Evolutionary conservation across 2,888 invertebrate species (phyloP).

Genomic region (Cyaniris semiargus): DNA sequence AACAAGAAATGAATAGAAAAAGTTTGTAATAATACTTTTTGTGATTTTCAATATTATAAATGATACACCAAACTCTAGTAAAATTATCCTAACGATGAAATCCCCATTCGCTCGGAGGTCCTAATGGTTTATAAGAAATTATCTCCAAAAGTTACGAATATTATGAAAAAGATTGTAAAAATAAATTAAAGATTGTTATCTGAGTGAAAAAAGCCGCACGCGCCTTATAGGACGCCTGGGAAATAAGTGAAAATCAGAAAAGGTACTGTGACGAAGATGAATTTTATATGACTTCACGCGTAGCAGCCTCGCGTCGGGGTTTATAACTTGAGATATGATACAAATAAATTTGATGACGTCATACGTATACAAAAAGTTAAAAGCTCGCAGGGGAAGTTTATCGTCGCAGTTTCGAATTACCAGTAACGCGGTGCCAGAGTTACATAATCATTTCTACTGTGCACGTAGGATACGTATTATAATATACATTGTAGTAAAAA

Average conservation of each 20-base stretch:
- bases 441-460: neutral
- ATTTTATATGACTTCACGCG: conserved; percentile 27
- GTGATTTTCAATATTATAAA: neutral
- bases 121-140: conserved; percentile 21
- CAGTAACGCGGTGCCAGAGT: neutral
- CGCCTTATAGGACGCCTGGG: conserved; percentile 20
- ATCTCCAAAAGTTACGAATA: neutral
- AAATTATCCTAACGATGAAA: neutral
- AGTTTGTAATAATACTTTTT: neutral
- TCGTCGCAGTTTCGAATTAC: neutral
- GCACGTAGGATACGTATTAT: neutral
- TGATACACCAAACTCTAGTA: neutral
- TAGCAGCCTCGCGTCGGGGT: conserved; percentile 9
- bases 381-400: neutral
- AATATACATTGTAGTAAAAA: neutral
- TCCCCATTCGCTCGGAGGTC: neutral
- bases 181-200: conserved; percentile 30
- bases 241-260: conserved; percentile 31
- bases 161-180: conserved; percentile 27
- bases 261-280: conserved; percentile 30
- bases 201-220: conserved; percentile 24
- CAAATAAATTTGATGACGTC: conserved; percentile 9
- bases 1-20: neutral
- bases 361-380: conserved; percentile 1
- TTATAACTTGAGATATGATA: conserved; percentile 21